Evolutionary conservation across 1,140 invertebrate species (phyloP), one percentile per base, ranked within the genome.

Genomic region (Drosophila tani): DNA sequence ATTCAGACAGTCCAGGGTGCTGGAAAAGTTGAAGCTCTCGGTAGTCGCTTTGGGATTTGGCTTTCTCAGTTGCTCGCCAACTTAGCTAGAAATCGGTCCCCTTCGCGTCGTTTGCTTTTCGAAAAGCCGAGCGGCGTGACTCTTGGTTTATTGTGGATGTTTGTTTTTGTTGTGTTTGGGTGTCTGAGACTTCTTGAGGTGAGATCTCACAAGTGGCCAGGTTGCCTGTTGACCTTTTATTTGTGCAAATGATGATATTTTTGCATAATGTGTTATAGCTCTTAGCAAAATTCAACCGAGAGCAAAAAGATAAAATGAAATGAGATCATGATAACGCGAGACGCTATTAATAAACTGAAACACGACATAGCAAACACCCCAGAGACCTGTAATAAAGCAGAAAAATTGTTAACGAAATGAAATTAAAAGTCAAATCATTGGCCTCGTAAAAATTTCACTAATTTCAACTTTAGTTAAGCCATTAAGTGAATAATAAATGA

Each of bases 291-390:
- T 66, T 81, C 53, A 80, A 67, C 40, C 62, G 51, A 57, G 35
- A 46, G 51, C 38, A 29, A 45, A 38, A 47, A 76, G 47, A 57
- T 58, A 51, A 75, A 65, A 49, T 41, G 11, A 80, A 80, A 87
- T 88, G 84, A 88, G 83, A 87, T 88, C 84, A 87, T 84, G 66
- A 43, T 75, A 53, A 64, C 73, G 83, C 66, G 38, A 62, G 43
- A 45, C 21, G 32, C 81, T 87, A 88, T 88, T 87, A 80, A 76
- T 82, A 82, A 79, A 63, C 43, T 11, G 9, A 57, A 51, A 60
- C 9, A 78, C 35, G 41, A 38, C 35, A 59, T 46, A 66, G 46
- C 67, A 66, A 62, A 74, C 7, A 46, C 53, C 41, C 55, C 57
- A n/a, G 55, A 19, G 59, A 60, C 29, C 27, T 8, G n/a, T n/a